Conservation (phyloP, 2,888 invertebrate genomes). For the Drosophila borealis region DNA sequence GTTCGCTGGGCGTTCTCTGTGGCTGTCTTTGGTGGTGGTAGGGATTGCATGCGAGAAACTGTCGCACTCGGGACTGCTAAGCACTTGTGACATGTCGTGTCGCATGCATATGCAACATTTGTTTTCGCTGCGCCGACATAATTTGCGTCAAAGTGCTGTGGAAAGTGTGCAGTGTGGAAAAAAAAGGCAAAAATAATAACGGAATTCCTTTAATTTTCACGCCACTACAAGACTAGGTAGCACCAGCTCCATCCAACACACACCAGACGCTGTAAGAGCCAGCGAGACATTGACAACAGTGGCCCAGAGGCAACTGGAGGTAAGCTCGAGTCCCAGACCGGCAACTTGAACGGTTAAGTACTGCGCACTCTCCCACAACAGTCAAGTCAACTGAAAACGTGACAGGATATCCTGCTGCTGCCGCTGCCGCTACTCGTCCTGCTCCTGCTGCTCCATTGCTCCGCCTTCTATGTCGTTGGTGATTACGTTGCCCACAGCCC, state of each 20-base stretch:
- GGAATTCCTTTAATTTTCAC: slow-evolving; percentile 79
- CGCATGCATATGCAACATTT: slow-evolving; percentile 75
- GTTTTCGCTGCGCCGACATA: slow-evolving; percentile 76
- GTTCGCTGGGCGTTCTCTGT: slow-evolving; percentile 50
- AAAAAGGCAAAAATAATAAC: slow-evolving; percentile 74
- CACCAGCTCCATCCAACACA: background rate
- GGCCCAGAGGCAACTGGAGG: slow-evolving; percentile 63
- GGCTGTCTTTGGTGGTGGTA: slow-evolving; percentile 5
- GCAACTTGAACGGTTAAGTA: slow-evolving; percentile 80
- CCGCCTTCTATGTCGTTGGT: slow-evolving; percentile 23
- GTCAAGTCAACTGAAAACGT: slow-evolving; percentile 80
- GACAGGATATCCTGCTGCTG: slow-evolving; percentile 74
- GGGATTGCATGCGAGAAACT: slow-evolving; percentile 38
- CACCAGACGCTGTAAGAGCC: slow-evolving; percentile 28
- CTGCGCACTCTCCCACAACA: slow-evolving; percentile 64
- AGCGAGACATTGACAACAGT: slow-evolving; percentile 74
- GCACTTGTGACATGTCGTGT: slow-evolving; percentile 76
- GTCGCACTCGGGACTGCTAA: slow-evolving; percentile 70
- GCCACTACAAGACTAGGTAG: slow-evolving; percentile 49
- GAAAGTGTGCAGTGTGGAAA: slow-evolving; percentile 57
- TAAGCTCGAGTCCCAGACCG: slow-evolving; percentile 50
- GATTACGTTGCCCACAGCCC: slow-evolving; percentile 44
- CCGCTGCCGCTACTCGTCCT: slow-evolving; percentile 2
- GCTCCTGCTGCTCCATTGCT: slow-evolving; percentile 16
- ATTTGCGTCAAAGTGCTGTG: slow-evolving; percentile 75